A percentile compares a stretch with the other conserved stretches of the same genome.
These are phyloP conservation scores for Lycocerus yunnanus DNA, from an alignment of 2,888 invertebrate genomes.

Conservation along the genomic window DNA sequence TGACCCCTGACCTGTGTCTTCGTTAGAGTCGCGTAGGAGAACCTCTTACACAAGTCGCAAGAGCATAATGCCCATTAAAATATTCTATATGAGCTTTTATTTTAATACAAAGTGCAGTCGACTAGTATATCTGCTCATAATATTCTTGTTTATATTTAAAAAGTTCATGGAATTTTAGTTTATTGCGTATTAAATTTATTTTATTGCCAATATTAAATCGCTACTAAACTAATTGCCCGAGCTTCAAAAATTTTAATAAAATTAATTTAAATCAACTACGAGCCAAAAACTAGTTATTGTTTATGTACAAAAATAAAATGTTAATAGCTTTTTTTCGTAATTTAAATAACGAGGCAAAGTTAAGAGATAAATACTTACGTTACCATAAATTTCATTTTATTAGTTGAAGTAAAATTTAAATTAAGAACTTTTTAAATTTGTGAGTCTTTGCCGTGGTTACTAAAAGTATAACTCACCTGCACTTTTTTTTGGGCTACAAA, in stretches of 20 bases:
- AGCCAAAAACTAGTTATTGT: slow-evolving; percentile 1
- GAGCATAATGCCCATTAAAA: slow-evolving; percentile 32
- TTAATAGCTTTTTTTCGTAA: slow-evolving; percentile 2
- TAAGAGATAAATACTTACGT: background rate
- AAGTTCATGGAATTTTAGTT: slow-evolving; percentile 13
- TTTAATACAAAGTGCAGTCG: slow-evolving; percentile 31
- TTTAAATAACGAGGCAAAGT: background rate
- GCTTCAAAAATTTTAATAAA: background rate
- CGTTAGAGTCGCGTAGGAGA: slow-evolving; percentile 40
- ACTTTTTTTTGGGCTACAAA: background rate
- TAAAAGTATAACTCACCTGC: background rate
- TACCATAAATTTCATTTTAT: background rate
- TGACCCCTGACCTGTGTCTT: slow-evolving; percentile 38
- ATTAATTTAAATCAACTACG: background rate
- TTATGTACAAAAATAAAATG: slow-evolving; percentile 1
- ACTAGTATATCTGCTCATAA: slow-evolving; percentile 25
- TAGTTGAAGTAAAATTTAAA: background rate
- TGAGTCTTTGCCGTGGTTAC: background rate
- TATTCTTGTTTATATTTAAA: slow-evolving; percentile 22
- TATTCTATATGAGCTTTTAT: slow-evolving; percentile 31
- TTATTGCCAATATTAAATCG: slow-evolving; percentile 6
- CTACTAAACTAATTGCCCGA: slow-evolving; percentile 1
- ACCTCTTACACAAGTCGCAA: slow-evolving; percentile 20
- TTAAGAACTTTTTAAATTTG: background rate
- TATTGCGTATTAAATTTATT: slow-evolving; percentile 11